Evolutionary conservation across 2,888 invertebrate species (phyloP).

Genomic region (Auanema sp.): DNA sequence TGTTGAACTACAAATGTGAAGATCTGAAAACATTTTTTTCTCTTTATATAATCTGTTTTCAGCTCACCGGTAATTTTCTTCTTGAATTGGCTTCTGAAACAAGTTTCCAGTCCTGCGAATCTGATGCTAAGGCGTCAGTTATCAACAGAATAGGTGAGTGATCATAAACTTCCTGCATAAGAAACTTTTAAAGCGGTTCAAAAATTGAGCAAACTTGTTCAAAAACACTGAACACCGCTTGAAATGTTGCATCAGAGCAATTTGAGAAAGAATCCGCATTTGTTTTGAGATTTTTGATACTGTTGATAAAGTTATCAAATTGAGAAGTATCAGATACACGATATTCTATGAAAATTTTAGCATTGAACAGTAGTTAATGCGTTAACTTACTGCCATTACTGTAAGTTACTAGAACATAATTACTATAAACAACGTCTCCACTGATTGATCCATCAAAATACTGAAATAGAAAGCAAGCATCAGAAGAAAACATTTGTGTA

Average conservation of each 20-base stretch:
- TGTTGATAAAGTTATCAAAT: slow-evolving; percentile 24
- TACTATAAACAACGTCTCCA: slow-evolving; percentile 30
- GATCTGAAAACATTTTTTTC: slow-evolving; percentile 25
- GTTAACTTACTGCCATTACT: slow-evolving; percentile 24
- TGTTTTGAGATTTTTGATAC: slow-evolving; percentile 19
- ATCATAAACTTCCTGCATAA: slow-evolving; percentile 28
- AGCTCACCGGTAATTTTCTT: slow-evolving; percentile 36
- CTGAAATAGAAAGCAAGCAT: background rate
- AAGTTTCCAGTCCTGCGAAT: slow-evolving; percentile 39
- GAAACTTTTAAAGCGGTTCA: no score
- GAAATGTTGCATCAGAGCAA: slow-evolving; percentile 30
- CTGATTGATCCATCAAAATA: slow-evolving; percentile 11
- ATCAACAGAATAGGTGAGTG: slow-evolving; percentile 53
- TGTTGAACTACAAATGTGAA: slow-evolving; percentile 37
- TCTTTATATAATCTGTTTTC: background rate
- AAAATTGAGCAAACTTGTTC: slow-evolving; percentile 22
- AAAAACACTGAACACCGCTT: slow-evolving; percentile 30
- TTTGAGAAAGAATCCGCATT: background rate
- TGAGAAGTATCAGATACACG: slow-evolving; percentile 8
- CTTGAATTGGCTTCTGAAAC: slow-evolving; percentile 43
- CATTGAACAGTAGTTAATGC: background rate
- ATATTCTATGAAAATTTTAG: background rate
- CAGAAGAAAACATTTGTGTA: no score
- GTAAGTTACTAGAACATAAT: slow-evolving; percentile 38
- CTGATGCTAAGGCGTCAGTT: slow-evolving; percentile 49